Base-by-base conservation (phyloP, 2,888 invertebrate genomes). In the Hymenopus coronatus region DNA sequence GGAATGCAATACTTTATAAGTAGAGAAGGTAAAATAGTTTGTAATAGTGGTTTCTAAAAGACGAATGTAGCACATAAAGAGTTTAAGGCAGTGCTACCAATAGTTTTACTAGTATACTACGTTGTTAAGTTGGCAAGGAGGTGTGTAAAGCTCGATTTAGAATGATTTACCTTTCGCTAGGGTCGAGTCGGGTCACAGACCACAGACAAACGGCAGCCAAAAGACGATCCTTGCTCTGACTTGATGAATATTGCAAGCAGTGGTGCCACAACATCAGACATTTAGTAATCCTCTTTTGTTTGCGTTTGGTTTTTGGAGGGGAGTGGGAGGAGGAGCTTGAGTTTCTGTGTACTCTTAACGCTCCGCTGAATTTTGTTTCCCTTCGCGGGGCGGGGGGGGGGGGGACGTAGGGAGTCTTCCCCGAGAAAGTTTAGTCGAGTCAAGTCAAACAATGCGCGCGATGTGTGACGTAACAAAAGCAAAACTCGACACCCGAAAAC, bases 271-370 rank as follows among this genome's bases (percentile, higher is more conserved):
- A 85, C 85, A 85, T 85, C 85, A 85, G 85, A 85, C 85, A 85
- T 85, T 54, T 46, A 85, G 85, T 85, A 85, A 85, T 85, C 85
- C 28, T 28, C 85, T 85, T 85, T 85, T 85, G 85, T 85, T 85
- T 85, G 85, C 54, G 54, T 85, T 85, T 27, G 46, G 85, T 40
- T 85, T 28, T 46, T 70, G 54, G 54, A 25, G 40, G 40, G 33
- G 33, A 8, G 33, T 33, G 33, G 33, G 40, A 40, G 40, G 40
- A 40, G 54, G 54, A 70, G 54, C 20, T 70, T 15, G 40, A 85
- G 85, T 85, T 85, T 85, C 54, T 70, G 85, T 85, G 85, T 85
- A 46, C 85, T 85, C 85, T 85, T 85, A 85, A 85, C 85, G 85
- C 85, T 85, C 54, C 27, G 85, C 14, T 85, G 46, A 46, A 85